Evolutionary conservation across 2,113 vertebrate genomes (phyloP).

Genomic region (Cyanistes caeruleus): DNA sequence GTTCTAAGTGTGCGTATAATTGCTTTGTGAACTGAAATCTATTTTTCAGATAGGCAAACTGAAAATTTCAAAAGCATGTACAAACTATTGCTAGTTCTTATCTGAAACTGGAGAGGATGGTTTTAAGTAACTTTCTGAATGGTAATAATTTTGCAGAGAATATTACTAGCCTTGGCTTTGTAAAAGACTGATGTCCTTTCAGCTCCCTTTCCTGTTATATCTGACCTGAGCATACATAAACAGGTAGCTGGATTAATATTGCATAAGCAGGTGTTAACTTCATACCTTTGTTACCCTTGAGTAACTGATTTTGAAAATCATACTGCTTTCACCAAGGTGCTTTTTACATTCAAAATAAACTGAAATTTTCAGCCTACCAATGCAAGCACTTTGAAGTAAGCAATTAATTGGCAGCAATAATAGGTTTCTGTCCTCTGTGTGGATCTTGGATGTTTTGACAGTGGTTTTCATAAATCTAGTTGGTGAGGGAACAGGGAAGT

Average conservation of each 20-base stretch:
- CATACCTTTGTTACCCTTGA: background rate
- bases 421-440: background rate
- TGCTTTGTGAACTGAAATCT: background rate
- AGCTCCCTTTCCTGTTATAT: background rate
- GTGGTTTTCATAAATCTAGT: background rate
- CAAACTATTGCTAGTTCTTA: background rate
- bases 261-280: background rate
- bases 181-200: background rate
- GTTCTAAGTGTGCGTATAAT: background rate
- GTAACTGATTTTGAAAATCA: background rate
- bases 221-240: background rate
- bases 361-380: background rate
- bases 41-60: background rate
- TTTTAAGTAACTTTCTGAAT: background rate
- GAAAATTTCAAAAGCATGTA: background rate
- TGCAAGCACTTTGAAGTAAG: background rate
- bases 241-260: background rate
- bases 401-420: background rate
- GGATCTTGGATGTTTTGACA: background rate
- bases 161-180: background rate
- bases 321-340: background rate
- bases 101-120: background rate
- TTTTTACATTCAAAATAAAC: background rate
- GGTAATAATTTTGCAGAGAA: background rate
- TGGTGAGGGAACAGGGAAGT: background rate